Evolutionary conservation across 2,797 vertebrate genomes (phyloP), one percentile per base, ranked within the genome.

Genomic region (Scolopax rusticola): DNA sequence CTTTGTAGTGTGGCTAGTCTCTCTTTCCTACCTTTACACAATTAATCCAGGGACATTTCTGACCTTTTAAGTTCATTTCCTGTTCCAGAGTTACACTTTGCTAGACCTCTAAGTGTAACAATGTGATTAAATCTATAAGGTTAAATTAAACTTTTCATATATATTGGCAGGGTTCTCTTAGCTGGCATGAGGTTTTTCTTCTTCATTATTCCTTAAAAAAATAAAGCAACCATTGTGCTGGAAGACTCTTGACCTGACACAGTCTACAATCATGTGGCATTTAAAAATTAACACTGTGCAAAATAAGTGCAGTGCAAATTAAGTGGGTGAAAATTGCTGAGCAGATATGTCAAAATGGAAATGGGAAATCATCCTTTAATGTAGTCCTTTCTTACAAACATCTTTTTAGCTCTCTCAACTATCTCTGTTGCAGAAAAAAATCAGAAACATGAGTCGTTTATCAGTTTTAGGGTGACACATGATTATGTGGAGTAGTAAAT

Each of bases 11-110:
- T 13, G 13, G 19, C 33, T 51, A 12, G 33, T 19, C 57, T 57
- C 17, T 40, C 23, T 70, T 27, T 82, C 81, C 65, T 78, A 59
- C 88, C 67, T 73, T n/a, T 24, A 28, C 16, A 7, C 38, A 92
- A 47, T 78, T 84, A 95, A 93, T 87, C 71, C 90, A 40, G 71
- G 61, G 59, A 81, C 69, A 57, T 91, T 76, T 74, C 71, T 95
- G 68, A 91, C 45, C 56, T 95, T 38, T 89, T 59, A 27, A 61
- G 45, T 86, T 68, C 64, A 40, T 81, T 96, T 96, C 45, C 60
- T 79, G 18, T 45, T 82, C 24, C 50, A 56, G 50, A 51, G n/a
- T 87, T 47, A 59, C 15, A 27, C 47, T 73, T 94, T 95, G 43
- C 50, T 92, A 65, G 86, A 33, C 48, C 45, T 51, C 1, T 74